Evolutionary conservation across 2,797 vertebrate genomes (phyloP).

Genomic region (Malurus leucopterus): DNA sequence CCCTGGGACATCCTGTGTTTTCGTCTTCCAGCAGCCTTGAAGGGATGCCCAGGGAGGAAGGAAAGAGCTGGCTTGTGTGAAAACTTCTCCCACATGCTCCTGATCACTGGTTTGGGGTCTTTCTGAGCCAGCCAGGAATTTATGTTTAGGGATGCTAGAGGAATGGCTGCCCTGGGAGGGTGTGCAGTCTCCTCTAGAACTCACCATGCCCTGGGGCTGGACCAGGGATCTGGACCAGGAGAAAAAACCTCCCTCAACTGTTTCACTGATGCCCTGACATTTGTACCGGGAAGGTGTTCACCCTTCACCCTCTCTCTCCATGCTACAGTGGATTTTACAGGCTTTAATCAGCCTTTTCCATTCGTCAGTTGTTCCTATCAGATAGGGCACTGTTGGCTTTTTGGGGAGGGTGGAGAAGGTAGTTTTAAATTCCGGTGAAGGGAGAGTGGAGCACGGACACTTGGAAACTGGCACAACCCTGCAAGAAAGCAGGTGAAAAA

Average conservation of each 20-base stretch:
- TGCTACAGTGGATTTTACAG: not conserved
- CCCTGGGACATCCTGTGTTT: accelerated
- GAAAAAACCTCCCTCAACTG: not conserved
- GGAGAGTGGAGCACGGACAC: accelerated
- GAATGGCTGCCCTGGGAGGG: not conserved
- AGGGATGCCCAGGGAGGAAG: not conserved
- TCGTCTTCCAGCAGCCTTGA: not conserved
- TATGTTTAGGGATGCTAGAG: not conserved
- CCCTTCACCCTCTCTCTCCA: not conserved
- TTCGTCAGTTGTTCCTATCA: not conserved
- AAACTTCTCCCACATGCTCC: accelerated
- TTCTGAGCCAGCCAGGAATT: not conserved
- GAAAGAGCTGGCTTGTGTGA: not conserved
- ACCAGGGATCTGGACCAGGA: not conserved
- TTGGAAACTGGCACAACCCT: not conserved
- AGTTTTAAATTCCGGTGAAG: accelerated
- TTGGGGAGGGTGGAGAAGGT: not conserved
- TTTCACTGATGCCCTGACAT: not conserved
- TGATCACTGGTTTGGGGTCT: not conserved
- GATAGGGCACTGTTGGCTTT: not conserved
- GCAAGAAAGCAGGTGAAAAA: not conserved
- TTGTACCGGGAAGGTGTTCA: not conserved
- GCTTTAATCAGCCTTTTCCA: not conserved
- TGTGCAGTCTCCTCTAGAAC: not conserved
- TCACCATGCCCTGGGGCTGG: accelerated